A percentile compares a stretch with the other conserved stretches of the same genome.
Evolutionary conservation across 2,113 vertebrate species (phyloP).

Genomic region (Zosterops hypoxanthus): DNA sequence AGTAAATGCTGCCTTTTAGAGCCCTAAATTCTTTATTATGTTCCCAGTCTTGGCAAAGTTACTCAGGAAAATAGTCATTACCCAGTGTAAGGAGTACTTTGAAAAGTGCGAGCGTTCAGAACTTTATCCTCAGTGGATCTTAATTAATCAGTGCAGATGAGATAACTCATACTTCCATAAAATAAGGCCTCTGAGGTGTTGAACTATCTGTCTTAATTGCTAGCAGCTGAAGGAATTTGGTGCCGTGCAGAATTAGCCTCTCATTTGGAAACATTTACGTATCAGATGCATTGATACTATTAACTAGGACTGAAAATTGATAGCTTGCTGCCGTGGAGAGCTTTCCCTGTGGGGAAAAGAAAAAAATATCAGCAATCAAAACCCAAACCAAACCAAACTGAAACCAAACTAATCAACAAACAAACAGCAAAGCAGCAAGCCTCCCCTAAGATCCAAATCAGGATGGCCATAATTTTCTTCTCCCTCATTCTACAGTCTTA

Average conservation of each 20-base stretch:
- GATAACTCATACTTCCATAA: neutral
- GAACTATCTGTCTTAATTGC: neutral
- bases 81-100: neutral
- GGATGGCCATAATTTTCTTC: neutral
- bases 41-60: neutral
- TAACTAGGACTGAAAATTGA: neutral
- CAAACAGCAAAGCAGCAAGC: neutral
- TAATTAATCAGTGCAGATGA: constrained; percentile 4
- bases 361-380: neutral
- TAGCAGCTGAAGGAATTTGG: neutral
- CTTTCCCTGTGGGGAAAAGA: fast-evolving
- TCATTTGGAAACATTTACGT: neutral
- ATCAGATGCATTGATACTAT: neutral
- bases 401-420: neutral
- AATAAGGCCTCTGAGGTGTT: neutral
- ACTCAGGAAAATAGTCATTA: constrained; percentile 34
- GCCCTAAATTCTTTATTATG: neutral
- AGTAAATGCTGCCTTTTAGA: constrained; percentile 61
- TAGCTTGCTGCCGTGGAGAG: neutral
- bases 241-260: neutral
- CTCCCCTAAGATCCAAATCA: neutral
- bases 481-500: neutral
- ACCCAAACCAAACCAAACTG: neutral
- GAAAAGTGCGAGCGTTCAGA: neutral
- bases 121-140: neutral